These are phyloP conservation scores for Spizella passerina DNA, from an alignment of 2,797 vertebrate genomes.

Conservation along the genomic window DNA sequence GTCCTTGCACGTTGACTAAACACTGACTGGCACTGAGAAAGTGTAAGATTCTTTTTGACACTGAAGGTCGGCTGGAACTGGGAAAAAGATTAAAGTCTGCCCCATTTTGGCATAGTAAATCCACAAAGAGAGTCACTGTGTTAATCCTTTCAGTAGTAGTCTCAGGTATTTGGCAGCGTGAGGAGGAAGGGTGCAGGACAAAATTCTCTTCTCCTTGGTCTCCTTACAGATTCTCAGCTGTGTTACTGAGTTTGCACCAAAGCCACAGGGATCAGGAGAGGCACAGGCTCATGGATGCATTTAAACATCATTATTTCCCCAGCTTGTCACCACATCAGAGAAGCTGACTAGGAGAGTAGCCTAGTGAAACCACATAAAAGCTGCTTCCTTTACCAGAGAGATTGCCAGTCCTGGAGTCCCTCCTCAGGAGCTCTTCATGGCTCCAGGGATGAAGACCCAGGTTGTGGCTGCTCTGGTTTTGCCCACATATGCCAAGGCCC, in stretches of 20 bases:
- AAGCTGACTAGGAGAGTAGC: not conserved
- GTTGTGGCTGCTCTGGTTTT: not conserved
- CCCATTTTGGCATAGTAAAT: not conserved
- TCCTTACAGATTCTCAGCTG: not conserved
- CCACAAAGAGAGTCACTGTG: not conserved
- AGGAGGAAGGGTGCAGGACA: not conserved
- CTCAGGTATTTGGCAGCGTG: not conserved
- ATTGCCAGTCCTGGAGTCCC: not conserved
- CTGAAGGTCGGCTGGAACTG: not conserved
- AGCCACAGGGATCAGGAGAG: not conserved
- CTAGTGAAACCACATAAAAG: not conserved
- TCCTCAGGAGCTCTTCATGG: not conserved
- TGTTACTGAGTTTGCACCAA: not conserved
- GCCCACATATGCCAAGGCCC: fast-evolving
- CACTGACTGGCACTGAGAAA: not conserved
- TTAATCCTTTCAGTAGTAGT: not conserved
- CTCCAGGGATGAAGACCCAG: not conserved
- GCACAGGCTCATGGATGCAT: not conserved
- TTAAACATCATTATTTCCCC: not conserved
- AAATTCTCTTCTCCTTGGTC: not conserved
- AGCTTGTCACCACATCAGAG: not conserved
- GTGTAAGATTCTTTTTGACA: not conserved
- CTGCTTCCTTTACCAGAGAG: not conserved
- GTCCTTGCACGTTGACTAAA: not conserved
- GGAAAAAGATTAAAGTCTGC: not conserved